These are phyloP conservation scores for Oscheius sp. DNA, from an alignment of 2,888 invertebrate genomes.

Conservation along the genomic window DNA sequence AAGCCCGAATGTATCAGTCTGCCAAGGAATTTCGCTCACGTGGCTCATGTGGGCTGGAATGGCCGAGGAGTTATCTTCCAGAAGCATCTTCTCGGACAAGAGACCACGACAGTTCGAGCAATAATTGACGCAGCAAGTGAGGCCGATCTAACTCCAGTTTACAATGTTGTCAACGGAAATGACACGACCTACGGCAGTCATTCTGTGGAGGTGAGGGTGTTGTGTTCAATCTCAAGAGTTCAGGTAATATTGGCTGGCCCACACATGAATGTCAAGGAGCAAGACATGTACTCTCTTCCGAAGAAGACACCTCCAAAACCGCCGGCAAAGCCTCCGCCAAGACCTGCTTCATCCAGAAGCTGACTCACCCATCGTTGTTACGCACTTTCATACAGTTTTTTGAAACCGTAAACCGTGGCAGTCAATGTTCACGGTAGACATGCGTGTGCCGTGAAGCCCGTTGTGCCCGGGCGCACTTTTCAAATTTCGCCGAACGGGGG, in stretches of 20 bases:
- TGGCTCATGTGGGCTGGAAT: conserved; percentile 62
- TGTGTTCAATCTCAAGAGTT: too few relatives aligned
- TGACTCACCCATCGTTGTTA: not conserved
- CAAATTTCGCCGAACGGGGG: too few relatives aligned
- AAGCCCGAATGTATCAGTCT: conserved; percentile 44
- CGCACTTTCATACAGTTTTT: not conserved
- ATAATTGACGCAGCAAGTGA: conserved; percentile 55
- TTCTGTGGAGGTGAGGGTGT: conserved; percentile 46
- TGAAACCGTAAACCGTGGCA: not conserved
- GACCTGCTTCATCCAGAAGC: conserved; percentile 18
- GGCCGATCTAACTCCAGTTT: conserved; percentile 56
- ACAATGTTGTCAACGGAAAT: conserved; percentile 58
- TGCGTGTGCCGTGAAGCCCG: not conserved
- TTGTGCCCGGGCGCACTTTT: too few relatives aligned
- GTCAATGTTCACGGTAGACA: not conserved
- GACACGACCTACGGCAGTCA: conserved; percentile 52
- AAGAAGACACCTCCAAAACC: conserved; percentile 32
- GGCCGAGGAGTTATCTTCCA: conserved; percentile 52
- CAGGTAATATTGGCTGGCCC: conserved; percentile 46
- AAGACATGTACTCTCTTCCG: conserved; percentile 3
- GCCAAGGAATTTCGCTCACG: conserved; percentile 50
- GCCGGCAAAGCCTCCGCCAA: conserved; percentile 17
- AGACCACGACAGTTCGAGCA: conserved; percentile 47
- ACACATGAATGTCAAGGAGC: conserved; percentile 46
- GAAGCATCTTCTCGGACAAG: conserved; percentile 40